Percentiles rank a stretch among this genome's conserved stretches.
phyloP scores from a whole-genome alignment of 2,113 vertebrate genomes.

The Hippocampus barbouri region DNA sequence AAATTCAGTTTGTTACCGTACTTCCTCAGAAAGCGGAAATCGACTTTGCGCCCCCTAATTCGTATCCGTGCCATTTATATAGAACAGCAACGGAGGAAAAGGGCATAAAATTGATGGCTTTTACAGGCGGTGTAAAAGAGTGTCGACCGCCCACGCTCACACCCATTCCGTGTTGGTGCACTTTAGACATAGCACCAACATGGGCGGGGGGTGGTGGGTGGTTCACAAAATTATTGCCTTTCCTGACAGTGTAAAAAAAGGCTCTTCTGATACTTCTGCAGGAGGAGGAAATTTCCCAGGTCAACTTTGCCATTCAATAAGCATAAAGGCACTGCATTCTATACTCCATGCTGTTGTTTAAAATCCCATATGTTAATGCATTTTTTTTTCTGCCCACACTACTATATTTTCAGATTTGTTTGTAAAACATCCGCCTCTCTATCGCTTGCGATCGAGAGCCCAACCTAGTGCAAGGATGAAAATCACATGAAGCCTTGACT shows the following conservation, averaged over 20 bases:
- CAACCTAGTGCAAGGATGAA: conserved; percentile 5
- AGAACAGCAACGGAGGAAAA: not conserved
- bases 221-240: no score
- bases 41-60: no score
- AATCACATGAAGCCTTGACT: conserved; percentile 57
- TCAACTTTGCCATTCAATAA: not conserved
- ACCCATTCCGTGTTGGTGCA: no score
- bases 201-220: no score
- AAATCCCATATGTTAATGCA: not conserved
- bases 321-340: not conserved
- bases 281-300: not conserved
- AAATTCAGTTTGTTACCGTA: not conserved
- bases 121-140: not conserved
- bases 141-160: no score
- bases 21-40: no score
- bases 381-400: not conserved
- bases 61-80: not conserved
- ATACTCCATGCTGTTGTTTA: not conserved
- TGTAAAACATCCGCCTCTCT: not conserved
- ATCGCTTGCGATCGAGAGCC: conserved; percentile 2
- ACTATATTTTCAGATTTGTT: not conserved
- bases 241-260: no score
- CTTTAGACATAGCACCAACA: no score
- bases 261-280: no score
- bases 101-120: not conserved